Conservation (phyloP, 2,113 vertebrate genomes). For the Barbus barbus region DNA sequence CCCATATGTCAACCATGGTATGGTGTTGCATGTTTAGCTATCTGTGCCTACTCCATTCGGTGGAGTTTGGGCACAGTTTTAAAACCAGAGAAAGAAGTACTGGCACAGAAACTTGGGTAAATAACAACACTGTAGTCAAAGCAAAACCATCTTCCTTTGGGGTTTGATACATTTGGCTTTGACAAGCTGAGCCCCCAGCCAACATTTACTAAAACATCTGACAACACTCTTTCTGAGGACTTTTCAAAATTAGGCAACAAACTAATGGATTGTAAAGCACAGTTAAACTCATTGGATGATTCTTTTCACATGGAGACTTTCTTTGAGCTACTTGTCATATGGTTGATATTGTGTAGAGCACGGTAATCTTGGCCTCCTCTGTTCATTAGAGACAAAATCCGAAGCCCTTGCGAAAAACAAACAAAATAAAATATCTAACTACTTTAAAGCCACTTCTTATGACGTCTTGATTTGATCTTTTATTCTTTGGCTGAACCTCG, state of each 20-base stretch:
- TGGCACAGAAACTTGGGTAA: constrained; percentile 55
- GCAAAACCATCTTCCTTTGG: constrained; percentile 17
- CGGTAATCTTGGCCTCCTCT: neutral
- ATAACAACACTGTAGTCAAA: constrained; percentile 37
- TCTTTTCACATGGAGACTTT: constrained; percentile 16
- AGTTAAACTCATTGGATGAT: neutral
- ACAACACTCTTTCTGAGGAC: constrained; percentile 26
- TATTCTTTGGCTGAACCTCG: constrained; percentile 2
- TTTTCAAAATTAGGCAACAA: neutral
- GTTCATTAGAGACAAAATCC: constrained; percentile 1
- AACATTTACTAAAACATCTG: constrained; percentile 19
- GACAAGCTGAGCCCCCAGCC: constrained; percentile 6
- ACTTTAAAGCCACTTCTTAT: constrained; percentile 4
- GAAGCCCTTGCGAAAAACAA: neutral
- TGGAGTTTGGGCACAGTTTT: constrained; percentile 27
- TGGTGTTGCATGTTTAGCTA: constrained; percentile 49
- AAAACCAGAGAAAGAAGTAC: constrained; percentile 31
- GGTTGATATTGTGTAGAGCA: neutral
- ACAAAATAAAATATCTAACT: neutral
- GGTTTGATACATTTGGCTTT: neutral
- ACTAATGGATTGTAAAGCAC: constrained; percentile 11
- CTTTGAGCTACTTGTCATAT: constrained; percentile 27
- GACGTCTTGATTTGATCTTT: neutral
- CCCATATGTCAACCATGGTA: constrained; percentile 58
- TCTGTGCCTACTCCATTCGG: constrained; percentile 57